Conservation (phyloP, 2,888 invertebrate genomes). For the Oxycera nigricornis region DNA sequence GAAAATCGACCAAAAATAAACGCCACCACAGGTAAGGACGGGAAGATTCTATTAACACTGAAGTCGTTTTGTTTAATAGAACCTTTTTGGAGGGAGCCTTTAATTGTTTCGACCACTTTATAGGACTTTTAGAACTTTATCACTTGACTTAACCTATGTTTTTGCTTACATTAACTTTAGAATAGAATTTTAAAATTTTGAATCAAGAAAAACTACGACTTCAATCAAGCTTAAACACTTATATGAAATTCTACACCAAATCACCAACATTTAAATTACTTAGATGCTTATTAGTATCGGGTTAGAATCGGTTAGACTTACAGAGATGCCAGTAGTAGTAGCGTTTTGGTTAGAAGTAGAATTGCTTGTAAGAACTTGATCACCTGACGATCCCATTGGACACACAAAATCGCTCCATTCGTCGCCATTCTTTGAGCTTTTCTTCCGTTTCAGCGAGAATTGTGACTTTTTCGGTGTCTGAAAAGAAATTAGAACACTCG, state of each 20-base stretch:
- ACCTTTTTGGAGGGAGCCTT: too few species aligned
- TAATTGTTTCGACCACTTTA: too few species aligned
- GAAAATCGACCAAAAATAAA: too few species aligned
- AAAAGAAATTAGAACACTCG: constrained; percentile 45
- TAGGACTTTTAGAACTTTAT: too few species aligned
- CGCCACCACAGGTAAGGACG: too few species aligned
- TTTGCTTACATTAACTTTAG: too few species aligned
- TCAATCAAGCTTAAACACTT: too few species aligned
- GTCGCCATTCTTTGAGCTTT: constrained; percentile 84
- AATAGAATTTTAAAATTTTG: too few species aligned
- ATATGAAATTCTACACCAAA: background rate
- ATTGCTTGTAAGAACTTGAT: constrained; percentile 46
- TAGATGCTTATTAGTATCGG: constrained; percentile 36
- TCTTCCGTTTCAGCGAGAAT: constrained; percentile 82
- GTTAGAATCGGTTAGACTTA: constrained; percentile 45
- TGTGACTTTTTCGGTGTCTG: constrained; percentile 86
- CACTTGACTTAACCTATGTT: too few species aligned
- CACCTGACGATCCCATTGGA: constrained; percentile 63
- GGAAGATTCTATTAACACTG: too few species aligned
- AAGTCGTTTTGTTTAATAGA: too few species aligned
- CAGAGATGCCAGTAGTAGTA: constrained; percentile 46
- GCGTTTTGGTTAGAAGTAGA: constrained; percentile 47
- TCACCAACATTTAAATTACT: constrained; percentile 11
- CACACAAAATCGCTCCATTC: constrained; percentile 89
- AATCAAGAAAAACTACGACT: too few species aligned